Percentiles rank a stretch among this genome's conserved stretches.
These are phyloP conservation scores for Brenthis ino DNA, from an alignment of 2,888 invertebrate genomes.

Conservation along the genomic window DNA sequence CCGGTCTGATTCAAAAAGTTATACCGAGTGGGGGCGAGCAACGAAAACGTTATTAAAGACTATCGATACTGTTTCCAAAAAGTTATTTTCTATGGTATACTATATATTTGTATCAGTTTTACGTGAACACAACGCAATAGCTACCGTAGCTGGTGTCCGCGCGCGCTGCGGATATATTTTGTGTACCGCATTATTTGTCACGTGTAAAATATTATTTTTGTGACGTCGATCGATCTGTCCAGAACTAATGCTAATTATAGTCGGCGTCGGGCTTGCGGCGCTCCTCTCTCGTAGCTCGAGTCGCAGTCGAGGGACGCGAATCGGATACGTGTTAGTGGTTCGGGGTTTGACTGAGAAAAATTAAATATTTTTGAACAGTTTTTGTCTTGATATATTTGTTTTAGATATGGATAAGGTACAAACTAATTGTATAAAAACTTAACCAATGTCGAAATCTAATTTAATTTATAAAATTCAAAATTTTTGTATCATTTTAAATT, in stretches of 20 bases:
- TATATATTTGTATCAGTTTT: constrained; percentile 29
- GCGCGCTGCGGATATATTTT: constrained; percentile 30
- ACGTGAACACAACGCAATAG: constrained; percentile 15
- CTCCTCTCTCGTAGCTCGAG: not conserved
- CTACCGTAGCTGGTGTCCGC: not conserved
- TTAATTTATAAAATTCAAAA: too few relatives aligned
- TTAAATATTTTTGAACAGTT: too few relatives aligned
- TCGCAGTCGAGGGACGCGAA: not conserved
- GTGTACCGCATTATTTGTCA: constrained; percentile 53
- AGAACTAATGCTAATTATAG: constrained; percentile 54
- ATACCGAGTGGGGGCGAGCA: not conserved
- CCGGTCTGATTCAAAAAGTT: too few relatives aligned
- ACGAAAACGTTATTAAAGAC: not conserved
- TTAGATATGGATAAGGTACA: too few relatives aligned
- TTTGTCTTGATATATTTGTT: too few relatives aligned
- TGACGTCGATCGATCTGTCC: constrained; percentile 75
- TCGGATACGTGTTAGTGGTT: too few relatives aligned
- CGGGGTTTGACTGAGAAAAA: too few relatives aligned
- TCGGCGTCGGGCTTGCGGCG: constrained; percentile 30
- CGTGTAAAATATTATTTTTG: constrained; percentile 52
- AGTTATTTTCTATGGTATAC: constrained; percentile 38
- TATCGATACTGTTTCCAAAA: constrained; percentile 27
- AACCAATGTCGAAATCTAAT: too few relatives aligned
- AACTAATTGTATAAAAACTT: too few relatives aligned
- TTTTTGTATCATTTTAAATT: too few relatives aligned